Evolutionary conservation across 2,113 vertebrate species (phyloP).

Genomic region (Panthera tigris): DNA sequence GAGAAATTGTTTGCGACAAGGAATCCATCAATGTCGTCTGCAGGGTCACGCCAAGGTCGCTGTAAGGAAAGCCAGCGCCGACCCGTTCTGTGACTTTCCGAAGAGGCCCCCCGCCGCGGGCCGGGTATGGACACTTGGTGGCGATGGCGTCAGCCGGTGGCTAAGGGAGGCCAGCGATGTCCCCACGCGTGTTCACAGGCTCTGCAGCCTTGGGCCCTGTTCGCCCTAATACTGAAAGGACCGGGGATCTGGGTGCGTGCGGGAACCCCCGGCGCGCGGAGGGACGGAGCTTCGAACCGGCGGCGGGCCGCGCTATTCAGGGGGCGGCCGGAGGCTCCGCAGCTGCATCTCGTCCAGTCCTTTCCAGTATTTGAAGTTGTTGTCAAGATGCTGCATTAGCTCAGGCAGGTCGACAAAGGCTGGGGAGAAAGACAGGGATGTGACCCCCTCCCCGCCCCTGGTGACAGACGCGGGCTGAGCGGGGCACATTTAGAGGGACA

Average conservation of each 20-base stretch:
- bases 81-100: constrained; percentile 63
- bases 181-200: constrained; percentile 63
- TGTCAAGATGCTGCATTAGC: constrained; percentile 97
- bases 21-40: neutral
- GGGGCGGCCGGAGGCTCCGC: constrained; percentile 91
- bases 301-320: constrained; percentile 83
- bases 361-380: constrained; percentile 99
- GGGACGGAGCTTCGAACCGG: constrained; percentile 56
- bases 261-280: constrained; percentile 53
- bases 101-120: constrained; percentile 71
- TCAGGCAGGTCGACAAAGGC: constrained; percentile 97
- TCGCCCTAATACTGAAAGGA: constrained; percentile 80
- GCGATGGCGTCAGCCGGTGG: constrained; percentile 41
- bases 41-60: neutral
- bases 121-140: constrained; percentile 63
- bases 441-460: neutral
- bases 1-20: constrained; percentile 66
- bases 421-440: constrained; percentile 69
- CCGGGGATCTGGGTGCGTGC: constrained; percentile 73
- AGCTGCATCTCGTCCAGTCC: constrained; percentile 93
- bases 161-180: constrained; percentile 51
- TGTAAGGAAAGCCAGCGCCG: rapidly evolving
- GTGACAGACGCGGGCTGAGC: rapidly evolving
- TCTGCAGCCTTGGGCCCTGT: constrained; percentile 69
- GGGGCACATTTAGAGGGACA: neutral